Conservation (phyloP, 2,797 vertebrate species). For the Aldrovandia affinis region DNA sequence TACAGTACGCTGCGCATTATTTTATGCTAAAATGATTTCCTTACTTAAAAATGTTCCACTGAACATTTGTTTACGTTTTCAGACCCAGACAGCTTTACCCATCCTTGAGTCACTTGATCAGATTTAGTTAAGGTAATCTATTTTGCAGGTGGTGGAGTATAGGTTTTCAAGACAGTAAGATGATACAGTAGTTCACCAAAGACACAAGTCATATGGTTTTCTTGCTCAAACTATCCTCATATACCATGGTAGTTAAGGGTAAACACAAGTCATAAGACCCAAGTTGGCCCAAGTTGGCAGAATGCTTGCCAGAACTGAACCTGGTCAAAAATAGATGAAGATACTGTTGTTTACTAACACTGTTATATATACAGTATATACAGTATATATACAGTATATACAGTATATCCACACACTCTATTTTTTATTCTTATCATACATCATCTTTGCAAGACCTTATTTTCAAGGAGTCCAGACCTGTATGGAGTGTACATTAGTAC, state of each 20-base stretch:
- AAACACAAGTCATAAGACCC: neutral
- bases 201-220: neutral
- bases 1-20: neutral
- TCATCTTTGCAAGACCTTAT: too few species aligned
- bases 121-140: neutral
- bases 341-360: neutral
- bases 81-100: neutral
- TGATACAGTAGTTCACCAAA: constrained; percentile 14
- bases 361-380: neutral
- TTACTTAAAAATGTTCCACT: neutral
- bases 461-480: too few species aligned
- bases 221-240: neutral
- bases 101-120: neutral
- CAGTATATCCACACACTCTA: too few species aligned
- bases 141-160: neutral
- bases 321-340: neutral
- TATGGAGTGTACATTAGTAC: too few species aligned
- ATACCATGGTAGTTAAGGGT: neutral
- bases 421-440: too few species aligned
- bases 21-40: neutral
- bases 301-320: neutral
- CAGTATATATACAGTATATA: neutral
- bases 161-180: constrained; percentile 15
- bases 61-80: neutral
- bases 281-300: neutral